Evolutionary conservation across 2,797 vertebrate species (phyloP).

Genomic region (Galagoides demidoff): DNA sequence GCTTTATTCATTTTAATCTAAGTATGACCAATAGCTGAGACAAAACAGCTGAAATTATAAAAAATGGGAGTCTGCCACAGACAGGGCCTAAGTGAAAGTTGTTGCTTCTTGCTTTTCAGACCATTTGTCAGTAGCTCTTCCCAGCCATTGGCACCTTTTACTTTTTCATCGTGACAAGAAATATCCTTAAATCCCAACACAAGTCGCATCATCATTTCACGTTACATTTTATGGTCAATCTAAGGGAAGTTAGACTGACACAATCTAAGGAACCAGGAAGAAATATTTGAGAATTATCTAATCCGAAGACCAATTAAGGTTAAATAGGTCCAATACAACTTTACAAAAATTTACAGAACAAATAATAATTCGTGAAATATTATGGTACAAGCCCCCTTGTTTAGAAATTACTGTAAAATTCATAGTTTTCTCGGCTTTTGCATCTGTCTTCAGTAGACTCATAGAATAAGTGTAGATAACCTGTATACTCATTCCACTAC

Average conservation of each 20-base stretch:
- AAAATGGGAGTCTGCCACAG: background rate
- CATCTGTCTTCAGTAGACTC: background rate
- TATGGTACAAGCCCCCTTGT: background rate
- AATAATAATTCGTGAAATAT: background rate
- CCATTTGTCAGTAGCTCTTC: background rate
- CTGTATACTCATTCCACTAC: background rate
- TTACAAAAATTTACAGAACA: background rate
- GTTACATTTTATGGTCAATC: background rate
- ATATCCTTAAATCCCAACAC: background rate
- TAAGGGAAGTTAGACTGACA: background rate
- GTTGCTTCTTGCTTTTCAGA: background rate
- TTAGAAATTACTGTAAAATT: conserved; percentile 11
- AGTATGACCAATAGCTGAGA: background rate
- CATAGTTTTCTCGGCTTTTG: background rate
- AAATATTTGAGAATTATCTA: background rate
- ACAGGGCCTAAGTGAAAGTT: background rate
- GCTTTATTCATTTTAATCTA: background rate
- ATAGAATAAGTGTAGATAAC: conserved; percentile 26
- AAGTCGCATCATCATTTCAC: background rate
- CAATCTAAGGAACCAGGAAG: background rate
- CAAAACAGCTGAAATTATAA: background rate
- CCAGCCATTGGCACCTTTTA: background rate
- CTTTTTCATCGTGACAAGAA: background rate
- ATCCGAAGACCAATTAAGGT: background rate
- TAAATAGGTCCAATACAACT: background rate